Evolutionary conservation across 2,888 invertebrate species (phyloP).

Genomic region (Drosophila bunnanda): DNA sequence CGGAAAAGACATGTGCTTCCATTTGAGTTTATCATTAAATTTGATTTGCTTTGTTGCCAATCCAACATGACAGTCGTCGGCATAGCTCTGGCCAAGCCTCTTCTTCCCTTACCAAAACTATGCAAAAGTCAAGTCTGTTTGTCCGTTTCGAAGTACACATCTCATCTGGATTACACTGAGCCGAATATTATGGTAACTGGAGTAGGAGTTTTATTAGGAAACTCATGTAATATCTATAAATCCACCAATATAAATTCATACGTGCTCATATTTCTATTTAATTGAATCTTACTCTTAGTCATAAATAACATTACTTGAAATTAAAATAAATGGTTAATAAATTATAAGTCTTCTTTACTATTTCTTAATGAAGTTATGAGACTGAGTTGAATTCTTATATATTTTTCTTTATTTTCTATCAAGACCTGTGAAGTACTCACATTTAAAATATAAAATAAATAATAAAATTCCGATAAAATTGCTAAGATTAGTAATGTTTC

Average conservation of each 20-base stretch:
- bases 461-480: not conserved
- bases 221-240: not conserved
- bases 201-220: not conserved
- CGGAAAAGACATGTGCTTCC: conserved; percentile 68
- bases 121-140: conserved; percentile 49
- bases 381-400: too few species aligned
- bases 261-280: not conserved
- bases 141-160: conserved; percentile 28
- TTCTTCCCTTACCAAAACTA: conserved; percentile 42
- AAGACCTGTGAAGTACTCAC: not conserved
- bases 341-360: not conserved
- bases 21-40: conserved; percentile 75
- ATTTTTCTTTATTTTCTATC: not conserved
- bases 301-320: not conserved
- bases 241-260: too few species aligned
- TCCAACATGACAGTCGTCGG: conserved; percentile 31
- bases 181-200: not conserved
- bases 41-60: conserved; percentile 69
- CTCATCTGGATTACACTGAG: conserved; percentile 15
- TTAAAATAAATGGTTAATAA: not conserved
- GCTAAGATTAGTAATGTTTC: too few species aligned
- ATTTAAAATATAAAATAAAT: not conserved
- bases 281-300: not conserved
- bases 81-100: conserved; percentile 7
- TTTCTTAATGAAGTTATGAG: not conserved